phyloP scores from a whole-genome alignment of 2,113 vertebrate genomes.

The Sterrhoptilus dennistouni region DNA sequence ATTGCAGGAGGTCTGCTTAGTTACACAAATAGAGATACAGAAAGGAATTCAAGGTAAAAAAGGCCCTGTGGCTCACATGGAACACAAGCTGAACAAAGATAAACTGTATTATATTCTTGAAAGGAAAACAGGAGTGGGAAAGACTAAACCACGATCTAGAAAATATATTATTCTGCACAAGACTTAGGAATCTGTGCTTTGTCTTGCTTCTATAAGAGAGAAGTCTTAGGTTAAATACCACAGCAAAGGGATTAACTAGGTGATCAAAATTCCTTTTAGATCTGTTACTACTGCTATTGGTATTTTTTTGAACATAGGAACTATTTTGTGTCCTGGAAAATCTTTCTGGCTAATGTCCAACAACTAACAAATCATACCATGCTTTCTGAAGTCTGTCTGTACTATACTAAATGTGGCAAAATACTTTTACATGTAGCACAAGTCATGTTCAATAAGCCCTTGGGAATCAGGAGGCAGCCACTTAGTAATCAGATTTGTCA shows the following conservation, averaged over 20 bases:
- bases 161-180: background rate
- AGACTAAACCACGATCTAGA: background rate
- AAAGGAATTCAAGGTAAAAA: background rate
- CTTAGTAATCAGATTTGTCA: background rate
- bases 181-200: background rate
- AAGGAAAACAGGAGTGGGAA: background rate
- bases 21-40: background rate
- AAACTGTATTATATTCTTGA: background rate
- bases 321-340: background rate
- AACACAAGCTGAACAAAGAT: background rate
- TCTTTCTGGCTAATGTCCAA: background rate
- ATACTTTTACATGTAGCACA: background rate
- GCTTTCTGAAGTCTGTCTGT: background rate
- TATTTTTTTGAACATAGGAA: background rate
- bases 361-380: background rate
- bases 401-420: background rate
- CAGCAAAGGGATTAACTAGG: background rate
- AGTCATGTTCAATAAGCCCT: background rate
- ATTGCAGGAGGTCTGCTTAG: background rate
- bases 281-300: background rate
- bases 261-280: background rate
- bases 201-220: background rate
- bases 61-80: background rate
- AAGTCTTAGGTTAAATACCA: background rate
- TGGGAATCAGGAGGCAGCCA: background rate